These are phyloP conservation scores for Heterodera filipjevi DNA, from an alignment of 2,888 invertebrate species.

Conservation along the genomic window DNA sequence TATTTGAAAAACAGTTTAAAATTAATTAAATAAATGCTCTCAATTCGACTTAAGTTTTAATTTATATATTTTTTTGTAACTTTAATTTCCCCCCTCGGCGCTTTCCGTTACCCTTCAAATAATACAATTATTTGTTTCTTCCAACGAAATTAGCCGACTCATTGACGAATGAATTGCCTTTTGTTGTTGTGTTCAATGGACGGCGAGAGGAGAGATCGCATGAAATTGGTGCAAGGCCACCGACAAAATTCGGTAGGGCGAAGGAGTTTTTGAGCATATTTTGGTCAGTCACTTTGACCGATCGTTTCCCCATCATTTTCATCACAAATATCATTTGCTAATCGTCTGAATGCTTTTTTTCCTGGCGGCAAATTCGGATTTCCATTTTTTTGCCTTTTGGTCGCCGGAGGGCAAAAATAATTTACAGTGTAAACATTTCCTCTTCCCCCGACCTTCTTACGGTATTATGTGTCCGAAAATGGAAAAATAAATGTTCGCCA, in stretches of 20 bases:
- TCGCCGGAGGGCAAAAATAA: too few species aligned
- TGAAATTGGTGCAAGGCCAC: slow-evolving; percentile 8
- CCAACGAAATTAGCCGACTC: not conserved
- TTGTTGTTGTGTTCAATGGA: slow-evolving; percentile 9
- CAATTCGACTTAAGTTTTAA: not conserved
- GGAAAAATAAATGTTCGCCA: not conserved
- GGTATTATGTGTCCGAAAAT: too few species aligned
- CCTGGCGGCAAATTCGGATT: not conserved
- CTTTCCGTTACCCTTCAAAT: not conserved
- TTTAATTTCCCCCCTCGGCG: not conserved
- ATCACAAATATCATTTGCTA: not conserved
- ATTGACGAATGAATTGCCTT: slow-evolving; percentile 3
- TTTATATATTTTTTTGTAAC: not conserved
- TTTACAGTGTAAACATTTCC: not conserved
- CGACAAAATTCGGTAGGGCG: not conserved
- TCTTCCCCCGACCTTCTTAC: too few species aligned
- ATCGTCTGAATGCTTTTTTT: not conserved
- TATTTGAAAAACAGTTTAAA: too few species aligned
- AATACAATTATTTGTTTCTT: not conserved
- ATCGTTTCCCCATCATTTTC: not conserved
- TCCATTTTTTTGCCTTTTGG: not conserved
- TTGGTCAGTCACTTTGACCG: not conserved
- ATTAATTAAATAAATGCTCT: too few species aligned
- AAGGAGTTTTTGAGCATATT: not conserved
- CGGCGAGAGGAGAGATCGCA: slow-evolving; percentile 1